Conservation (phyloP, 1,140 invertebrate genomes). For the Caenorhabditis tropicalis region DNA sequence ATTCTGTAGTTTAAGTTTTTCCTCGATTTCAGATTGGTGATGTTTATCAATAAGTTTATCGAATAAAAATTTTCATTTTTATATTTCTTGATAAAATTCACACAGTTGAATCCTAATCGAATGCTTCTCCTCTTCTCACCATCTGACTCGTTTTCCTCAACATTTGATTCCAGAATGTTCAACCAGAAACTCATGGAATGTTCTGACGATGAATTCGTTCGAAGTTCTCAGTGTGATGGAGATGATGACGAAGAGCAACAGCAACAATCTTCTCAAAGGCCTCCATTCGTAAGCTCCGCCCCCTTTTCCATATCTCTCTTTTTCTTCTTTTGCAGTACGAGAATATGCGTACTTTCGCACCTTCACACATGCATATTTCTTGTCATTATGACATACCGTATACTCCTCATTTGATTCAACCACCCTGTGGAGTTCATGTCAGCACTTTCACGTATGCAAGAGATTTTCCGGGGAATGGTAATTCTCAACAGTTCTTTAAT, state of each 20-base stretch:
- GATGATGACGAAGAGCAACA: constrained; percentile 21
- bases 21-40: too few relatives aligned
- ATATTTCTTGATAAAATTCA: too few relatives aligned
- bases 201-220: constrained; percentile 31
- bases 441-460: constrained; percentile 22
- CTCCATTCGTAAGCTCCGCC: constrained; percentile 32
- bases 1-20: too few relatives aligned
- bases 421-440: constrained; percentile 20
- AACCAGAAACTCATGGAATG: constrained; percentile 27
- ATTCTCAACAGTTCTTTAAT: constrained; percentile 18
- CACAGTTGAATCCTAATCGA: too few relatives aligned
- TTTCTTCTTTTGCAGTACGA: constrained; percentile 10
- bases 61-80: too few relatives aligned
- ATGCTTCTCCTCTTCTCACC: too few relatives aligned
- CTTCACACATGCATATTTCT: constrained; percentile 8
- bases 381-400: constrained; percentile 38
- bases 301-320: neutral
- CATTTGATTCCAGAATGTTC: constrained; percentile 31
- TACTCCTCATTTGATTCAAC: constrained; percentile 12
- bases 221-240: neutral
- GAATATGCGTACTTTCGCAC: constrained; percentile 26
- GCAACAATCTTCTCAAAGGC: constrained; percentile 6
- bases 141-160: neutral
- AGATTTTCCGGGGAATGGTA: neutral
- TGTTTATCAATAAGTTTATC: too few relatives aligned